phyloP scores from a whole-genome alignment of 2,888 invertebrate species.

The Sinopyrophorus schimmeli region DNA sequence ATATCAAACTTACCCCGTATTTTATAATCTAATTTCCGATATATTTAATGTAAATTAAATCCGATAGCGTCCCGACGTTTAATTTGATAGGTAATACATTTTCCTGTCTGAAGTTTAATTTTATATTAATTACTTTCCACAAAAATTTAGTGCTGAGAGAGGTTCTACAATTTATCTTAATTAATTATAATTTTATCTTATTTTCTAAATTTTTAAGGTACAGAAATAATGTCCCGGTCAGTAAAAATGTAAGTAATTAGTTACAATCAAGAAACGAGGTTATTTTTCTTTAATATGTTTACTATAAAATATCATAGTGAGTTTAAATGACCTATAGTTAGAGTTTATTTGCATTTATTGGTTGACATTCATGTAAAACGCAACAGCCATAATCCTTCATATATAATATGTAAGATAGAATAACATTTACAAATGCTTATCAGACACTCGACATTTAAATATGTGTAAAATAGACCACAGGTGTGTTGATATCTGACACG shows the following conservation, averaged over 20 bases:
- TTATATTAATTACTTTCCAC: slow-evolving; percentile 28
- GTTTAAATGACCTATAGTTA: no score
- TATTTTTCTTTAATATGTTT: slow-evolving; percentile 29
- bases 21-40: slow-evolving; percentile 39
- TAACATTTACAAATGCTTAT: no score
- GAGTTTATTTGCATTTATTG: no score
- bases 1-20: slow-evolving; percentile 31
- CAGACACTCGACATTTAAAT: no score
- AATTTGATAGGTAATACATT: slow-evolving; percentile 40
- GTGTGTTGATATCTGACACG: no score
- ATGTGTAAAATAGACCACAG: no score
- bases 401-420: no score
- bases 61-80: slow-evolving; percentile 36
- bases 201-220: slow-evolving; percentile 5
- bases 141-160: slow-evolving; percentile 16
- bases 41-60: slow-evolving; percentile 43
- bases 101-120: slow-evolving; percentile 26
- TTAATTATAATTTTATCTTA: slow-evolving; percentile 28
- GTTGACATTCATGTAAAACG: no score
- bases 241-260: slow-evolving; percentile 13
- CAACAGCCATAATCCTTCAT: no score
- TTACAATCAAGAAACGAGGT: slow-evolving; percentile 16
- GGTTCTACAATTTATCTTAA: slow-evolving; percentile 23
- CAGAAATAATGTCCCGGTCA: slow-evolving; percentile 8
- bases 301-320: slow-evolving; percentile 10